Evolutionary conservation across 2,797 vertebrate species (phyloP).

Genomic region (Hyperoplus immaculatus): DNA sequence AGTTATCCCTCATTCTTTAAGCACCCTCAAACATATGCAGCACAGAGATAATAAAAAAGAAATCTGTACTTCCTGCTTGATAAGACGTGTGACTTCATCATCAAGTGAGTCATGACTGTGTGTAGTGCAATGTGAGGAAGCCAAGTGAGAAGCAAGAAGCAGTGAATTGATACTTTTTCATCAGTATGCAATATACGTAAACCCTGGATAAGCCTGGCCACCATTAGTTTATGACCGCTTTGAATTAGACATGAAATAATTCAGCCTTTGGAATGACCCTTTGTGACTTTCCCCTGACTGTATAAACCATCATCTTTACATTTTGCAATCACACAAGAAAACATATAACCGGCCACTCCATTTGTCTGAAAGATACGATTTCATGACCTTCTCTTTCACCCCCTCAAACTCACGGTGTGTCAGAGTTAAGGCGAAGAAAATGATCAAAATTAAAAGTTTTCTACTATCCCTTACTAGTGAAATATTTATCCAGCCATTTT

Average conservation of each 20-base stretch:
- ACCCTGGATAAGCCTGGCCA: neutral
- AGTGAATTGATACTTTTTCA: constrained; percentile 15
- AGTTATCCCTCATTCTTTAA: constrained; percentile 32
- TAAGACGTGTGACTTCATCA: constrained; percentile 41
- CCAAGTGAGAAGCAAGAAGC: constrained; percentile 7
- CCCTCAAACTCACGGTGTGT: neutral
- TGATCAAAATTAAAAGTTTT: neutral
- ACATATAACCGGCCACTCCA: neutral
- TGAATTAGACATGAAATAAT: constrained; percentile 29
- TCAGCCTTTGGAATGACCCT: constrained; percentile 3
- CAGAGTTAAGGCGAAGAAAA: neutral
- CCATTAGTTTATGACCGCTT: constrained; percentile 8
- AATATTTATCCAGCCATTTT: neutral
- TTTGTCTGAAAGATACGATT: neutral
- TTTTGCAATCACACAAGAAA: constrained; percentile 7
- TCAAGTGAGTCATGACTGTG: constrained; percentile 18
- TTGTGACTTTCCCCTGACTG: neutral
- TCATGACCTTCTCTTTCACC: neutral
- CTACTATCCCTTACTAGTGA: neutral
- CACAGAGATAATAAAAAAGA: constrained; percentile 27
- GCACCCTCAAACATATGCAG: constrained; percentile 20
- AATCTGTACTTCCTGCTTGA: constrained; percentile 4
- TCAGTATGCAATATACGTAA: constrained; percentile 6
- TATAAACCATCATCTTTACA: constrained; percentile 6
- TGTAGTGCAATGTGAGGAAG: constrained; percentile 3